These are phyloP conservation scores for Falcaria lacertinaria DNA, from an alignment of 2,888 invertebrate species.

Conservation along the genomic window DNA sequence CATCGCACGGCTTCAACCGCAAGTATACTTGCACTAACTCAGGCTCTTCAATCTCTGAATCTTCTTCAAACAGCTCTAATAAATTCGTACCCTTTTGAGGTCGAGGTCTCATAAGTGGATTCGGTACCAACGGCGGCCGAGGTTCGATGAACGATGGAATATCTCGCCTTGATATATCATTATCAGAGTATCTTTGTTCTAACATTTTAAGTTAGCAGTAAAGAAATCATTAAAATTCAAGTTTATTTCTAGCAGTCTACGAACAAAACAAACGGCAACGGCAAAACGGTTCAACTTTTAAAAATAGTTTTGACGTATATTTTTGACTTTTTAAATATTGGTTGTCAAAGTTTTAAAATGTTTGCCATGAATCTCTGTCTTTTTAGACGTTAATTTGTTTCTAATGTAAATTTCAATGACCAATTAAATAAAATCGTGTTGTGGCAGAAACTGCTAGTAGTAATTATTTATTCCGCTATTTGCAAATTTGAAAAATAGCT, in stretches of 20 bases:
- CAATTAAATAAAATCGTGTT: too few relatives aligned
- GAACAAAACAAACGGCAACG: conserved; percentile 30
- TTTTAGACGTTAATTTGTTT: too few relatives aligned
- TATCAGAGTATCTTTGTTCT: conserved; percentile 50
- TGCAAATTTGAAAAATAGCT: too few relatives aligned
- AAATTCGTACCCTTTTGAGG: conserved; percentile 66
- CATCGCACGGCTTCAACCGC: conserved; percentile 68
- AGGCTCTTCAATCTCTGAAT: conserved; percentile 54
- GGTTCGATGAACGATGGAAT: conserved; percentile 74
- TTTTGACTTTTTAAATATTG: too few relatives aligned
- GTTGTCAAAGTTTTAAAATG: too few relatives aligned
- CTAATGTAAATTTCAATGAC: too few relatives aligned
- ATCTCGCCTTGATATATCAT: conserved; percentile 46
- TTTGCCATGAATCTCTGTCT: too few relatives aligned
- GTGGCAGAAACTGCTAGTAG: too few relatives aligned
- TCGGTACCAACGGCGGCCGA: conserved; percentile 60
- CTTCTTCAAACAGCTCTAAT: conserved; percentile 59
- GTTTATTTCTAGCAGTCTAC: conserved; percentile 3
- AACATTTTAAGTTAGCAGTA: conserved; percentile 21
- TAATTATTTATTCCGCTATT: too few relatives aligned
- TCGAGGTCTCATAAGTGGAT: conserved; percentile 68
- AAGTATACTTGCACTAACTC: conserved; percentile 76
- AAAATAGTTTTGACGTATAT: conserved; percentile 11
- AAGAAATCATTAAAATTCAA: conserved; percentile 3
- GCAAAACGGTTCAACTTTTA: conserved; percentile 36